phyloP scores from a whole-genome alignment of 2,797 vertebrate genomes.

The Melanotaenia pygmaea region DNA sequence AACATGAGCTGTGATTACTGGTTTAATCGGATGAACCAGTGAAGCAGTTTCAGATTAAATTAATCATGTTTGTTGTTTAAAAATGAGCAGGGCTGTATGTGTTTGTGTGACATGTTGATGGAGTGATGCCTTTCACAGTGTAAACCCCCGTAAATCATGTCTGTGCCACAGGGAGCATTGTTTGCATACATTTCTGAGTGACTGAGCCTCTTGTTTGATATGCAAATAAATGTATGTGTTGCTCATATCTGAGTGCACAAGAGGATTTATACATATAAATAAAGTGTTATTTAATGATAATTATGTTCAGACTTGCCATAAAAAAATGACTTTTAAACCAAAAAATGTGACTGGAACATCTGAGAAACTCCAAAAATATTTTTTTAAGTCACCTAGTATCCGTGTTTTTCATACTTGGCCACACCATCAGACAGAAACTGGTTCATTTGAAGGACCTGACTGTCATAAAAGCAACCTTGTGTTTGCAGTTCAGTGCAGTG shows the following conservation, averaged over 20 bases:
- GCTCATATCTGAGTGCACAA: neutral
- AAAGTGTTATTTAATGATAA: no score
- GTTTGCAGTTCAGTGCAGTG: no score
- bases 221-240: neutral
- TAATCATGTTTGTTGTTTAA: slow-evolving; percentile 26
- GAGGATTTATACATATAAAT: neutral
- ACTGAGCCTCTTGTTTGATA: neutral
- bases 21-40: slow-evolving; percentile 39
- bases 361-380: no score
- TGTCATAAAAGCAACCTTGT: no score
- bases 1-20: slow-evolving; percentile 11
- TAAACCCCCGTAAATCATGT: neutral
- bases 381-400: no score
- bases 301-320: no score
- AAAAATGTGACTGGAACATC: no score
- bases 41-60: slow-evolving; percentile 30
- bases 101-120: slow-evolving; percentile 1
- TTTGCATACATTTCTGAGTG: neutral
- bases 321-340: no score
- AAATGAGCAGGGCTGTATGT: slow-evolving; percentile 10
- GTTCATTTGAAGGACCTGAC: no score
- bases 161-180: neutral
- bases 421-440: no score
- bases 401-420: no score
- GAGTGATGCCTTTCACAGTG: slow-evolving; percentile 11